Evolutionary conservation across 2,888 invertebrate species (phyloP).

Genomic region (Dicyrtoma fusca): DNA sequence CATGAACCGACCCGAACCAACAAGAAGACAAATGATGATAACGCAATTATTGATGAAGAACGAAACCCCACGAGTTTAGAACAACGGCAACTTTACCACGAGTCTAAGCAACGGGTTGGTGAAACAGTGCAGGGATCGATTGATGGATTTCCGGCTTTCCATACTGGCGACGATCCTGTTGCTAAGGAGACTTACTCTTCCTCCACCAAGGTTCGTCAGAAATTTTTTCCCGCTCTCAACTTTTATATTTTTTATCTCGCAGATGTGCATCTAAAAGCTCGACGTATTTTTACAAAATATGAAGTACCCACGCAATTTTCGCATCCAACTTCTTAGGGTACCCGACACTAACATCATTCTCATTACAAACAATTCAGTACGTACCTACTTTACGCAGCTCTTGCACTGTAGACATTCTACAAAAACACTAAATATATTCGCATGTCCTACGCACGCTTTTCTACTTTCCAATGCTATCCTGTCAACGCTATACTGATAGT

Average conservation of each 20-base stretch:
- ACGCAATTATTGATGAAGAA: slow-evolving; percentile 56
- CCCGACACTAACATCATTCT: too few species aligned
- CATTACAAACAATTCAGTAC: too few species aligned
- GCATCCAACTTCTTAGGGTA: background rate
- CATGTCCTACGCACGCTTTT: too few species aligned
- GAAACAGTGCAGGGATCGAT: slow-evolving; percentile 51
- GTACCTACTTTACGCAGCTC: too few species aligned
- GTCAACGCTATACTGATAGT: too few species aligned
- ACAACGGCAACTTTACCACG: background rate
- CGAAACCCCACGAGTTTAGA: slow-evolving; percentile 35
- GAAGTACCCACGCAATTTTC: background rate
- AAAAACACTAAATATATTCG: too few species aligned
- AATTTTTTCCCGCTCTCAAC: background rate
- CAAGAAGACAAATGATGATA: slow-evolving; percentile 57
- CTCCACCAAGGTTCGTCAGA: background rate
- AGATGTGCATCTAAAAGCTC: background rate
- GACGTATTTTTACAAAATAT: background rate
- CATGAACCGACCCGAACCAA: slow-evolving; percentile 37
- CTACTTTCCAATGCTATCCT: too few species aligned
- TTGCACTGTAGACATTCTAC: too few species aligned
- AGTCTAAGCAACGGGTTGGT: slow-evolving; percentile 3
- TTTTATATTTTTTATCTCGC: background rate
- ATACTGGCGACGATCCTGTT: slow-evolving; percentile 13
- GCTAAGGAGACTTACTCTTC: slow-evolving; percentile 1
- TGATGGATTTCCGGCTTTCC: slow-evolving; percentile 56